Base-by-base conservation (phyloP, 1,140 invertebrate species). In the Megalonaias nervosa region DNA sequence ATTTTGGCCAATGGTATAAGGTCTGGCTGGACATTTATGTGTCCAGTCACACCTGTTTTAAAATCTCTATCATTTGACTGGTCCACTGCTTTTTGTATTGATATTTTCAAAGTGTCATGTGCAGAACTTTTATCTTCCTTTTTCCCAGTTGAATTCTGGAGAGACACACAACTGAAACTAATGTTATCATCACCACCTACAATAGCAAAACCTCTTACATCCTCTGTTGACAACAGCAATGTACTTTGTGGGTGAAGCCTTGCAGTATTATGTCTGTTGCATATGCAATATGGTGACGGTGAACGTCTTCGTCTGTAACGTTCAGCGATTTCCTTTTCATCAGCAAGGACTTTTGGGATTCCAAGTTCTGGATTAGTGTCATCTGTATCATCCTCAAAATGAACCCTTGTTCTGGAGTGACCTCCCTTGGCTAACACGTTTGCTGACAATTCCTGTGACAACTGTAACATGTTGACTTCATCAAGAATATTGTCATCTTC, bases 121-220 rank as follows among this genome's bases (percentile, higher is more conserved):
- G 38, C 38, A 48, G 38, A 48, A 48, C 38, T 48, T 48, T 48
- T 11, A 48, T 48, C 38, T 9, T 48, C 38, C 38, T 48, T 48
- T 48, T 59, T 70, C 0, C 62, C 71, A 57, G 71, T 13, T 66
- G 64, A 73, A 73, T 66, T 73, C 19, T 48, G 71, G 48, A 73
- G 48, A 66, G 71, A 73, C 12, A 58, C 61, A 66, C 48, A 73
- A 9, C 66, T 61, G 26, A 64, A 73, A 57, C 61, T 55, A 73
- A 38, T 65, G 59, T 62, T 23, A 14, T 77, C 70, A 78, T 58
- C 21, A 14, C 21, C 38, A 2, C 73, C 1, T 16, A 67, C 19
- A 59, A 78, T 78, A 60, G 74, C 76, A 21, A 78, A 65, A 14
- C 68, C 57, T 64, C 66, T 60, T 57, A 73, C 67, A 61, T 73